Percentiles rank a stretch among this genome's conserved stretches.
Evolutionary conservation across 2,797 vertebrate genomes (phyloP).

Genomic region (Pipistrellus pygmaeus): DNA sequence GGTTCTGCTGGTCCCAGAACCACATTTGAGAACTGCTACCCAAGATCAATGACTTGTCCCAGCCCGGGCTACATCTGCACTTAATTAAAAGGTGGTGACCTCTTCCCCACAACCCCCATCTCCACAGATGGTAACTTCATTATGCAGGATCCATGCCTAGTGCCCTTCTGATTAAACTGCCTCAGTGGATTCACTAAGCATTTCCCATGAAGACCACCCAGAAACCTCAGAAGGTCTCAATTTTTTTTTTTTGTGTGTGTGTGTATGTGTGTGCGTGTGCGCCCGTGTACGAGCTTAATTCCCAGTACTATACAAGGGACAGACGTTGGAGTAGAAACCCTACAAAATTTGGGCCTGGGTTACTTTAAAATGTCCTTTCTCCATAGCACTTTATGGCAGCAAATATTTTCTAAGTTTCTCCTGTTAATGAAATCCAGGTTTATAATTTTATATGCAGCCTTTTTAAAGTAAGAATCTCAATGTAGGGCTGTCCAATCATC

Average conservation of each 20-base stretch:
- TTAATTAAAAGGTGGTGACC: conserved; percentile 78
- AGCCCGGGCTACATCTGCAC: conserved; percentile 68
- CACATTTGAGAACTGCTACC: conserved; percentile 45
- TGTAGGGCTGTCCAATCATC: conserved; percentile 2
- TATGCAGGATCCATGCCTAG: conserved; percentile 70
- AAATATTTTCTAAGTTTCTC: conserved; percentile 64
- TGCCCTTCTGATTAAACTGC: conserved; percentile 78
- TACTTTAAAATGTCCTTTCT: conserved; percentile 69
- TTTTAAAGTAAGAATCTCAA: conserved; percentile 53
- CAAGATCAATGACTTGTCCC: conserved; percentile 51
- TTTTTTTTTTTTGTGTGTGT: background rate
- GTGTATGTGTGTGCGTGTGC: background rate
- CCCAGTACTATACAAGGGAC: conserved; percentile 46
- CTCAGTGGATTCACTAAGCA: conserved; percentile 70
- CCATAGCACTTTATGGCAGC: conserved; percentile 25
- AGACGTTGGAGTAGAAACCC: conserved; percentile 13
- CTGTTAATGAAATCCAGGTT: conserved; percentile 70
- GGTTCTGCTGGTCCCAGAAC: conserved; percentile 43
- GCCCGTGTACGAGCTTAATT: background rate
- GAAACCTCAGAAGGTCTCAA: conserved; percentile 66
- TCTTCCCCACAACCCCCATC: conserved; percentile 59
- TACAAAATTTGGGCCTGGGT: conserved; percentile 60
- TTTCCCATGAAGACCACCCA: conserved; percentile 84
- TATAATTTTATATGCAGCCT: conserved; percentile 21
- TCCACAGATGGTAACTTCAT: conserved; percentile 80